Evolutionary conservation across 1,140 invertebrate genomes (phyloP), one percentile per base, ranked within the genome.

Genomic region (Mercenaria mercenaria): DNA sequence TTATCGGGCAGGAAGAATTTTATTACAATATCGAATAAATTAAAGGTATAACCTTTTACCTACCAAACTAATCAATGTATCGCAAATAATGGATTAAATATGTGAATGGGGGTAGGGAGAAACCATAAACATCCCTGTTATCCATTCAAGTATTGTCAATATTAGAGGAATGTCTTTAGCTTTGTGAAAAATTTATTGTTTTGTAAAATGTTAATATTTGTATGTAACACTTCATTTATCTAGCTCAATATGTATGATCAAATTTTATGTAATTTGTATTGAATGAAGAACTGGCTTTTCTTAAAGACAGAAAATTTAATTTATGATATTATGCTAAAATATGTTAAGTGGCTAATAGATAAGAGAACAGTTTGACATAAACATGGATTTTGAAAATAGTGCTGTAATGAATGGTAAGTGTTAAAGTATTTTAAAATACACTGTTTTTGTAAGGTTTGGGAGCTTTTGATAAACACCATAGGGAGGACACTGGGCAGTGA

Each of bases 161-260:
- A 72, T 72, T 72, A 34, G 18, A 72, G 37, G 11, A 23, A 72
- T 23, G 29, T 15, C 34, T 72, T 39, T 1, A 0, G 39, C 34
- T 20, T 72, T 72, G 67, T 15, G 34, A 37, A 29, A 20, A 72
- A 32, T 20, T 72, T 72, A 72, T 39, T 72, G 32, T 37, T 72
- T 39, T 39, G 67, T 72, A 72, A 72, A 72, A 72, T 10, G n/a
- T 67, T 41, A 72, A 72, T 72, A 72, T 72, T 39, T 72, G 29
- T 64, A 29, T 26, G 26, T n/a, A 64, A 64, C n/a, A 64, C 59
- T 64, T 29, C 15, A 29, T 1, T 26, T 64, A 15, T 64, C n/a
- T 64, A 8, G 26, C 26, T 26, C 26, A 56, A 64, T 64, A 64
- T 11, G 6, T 29, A 29, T 29, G 26, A 64, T 64, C 59, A 26